These are phyloP conservation scores for Nasonia longicornis DNA, from an alignment of 1,140 invertebrate genomes.

Conservation along the genomic window DNA sequence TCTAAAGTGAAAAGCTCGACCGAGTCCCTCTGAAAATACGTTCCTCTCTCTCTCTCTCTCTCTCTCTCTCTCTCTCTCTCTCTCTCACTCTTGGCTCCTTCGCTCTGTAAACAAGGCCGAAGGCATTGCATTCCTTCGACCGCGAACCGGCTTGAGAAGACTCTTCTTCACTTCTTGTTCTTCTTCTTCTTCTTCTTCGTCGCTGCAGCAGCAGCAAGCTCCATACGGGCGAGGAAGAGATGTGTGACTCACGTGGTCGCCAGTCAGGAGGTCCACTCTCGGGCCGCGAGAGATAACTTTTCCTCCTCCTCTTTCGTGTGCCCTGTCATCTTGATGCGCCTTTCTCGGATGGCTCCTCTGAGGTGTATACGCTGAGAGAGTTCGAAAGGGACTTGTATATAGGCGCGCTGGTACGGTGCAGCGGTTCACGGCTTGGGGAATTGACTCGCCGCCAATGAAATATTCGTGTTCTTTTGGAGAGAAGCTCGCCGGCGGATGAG, in stretches of 20 bases:
- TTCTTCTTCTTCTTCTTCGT: conserved; percentile 1
- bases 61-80: neutral
- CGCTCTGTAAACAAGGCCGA: conserved; percentile 46
- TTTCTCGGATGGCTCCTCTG: neutral
- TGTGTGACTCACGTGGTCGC: conserved; percentile 39
- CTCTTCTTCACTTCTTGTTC: neutral
- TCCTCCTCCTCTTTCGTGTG: conserved; percentile 2
- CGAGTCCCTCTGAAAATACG: neutral
- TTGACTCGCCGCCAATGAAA: conserved; percentile 10
- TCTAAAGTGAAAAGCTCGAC: conserved; percentile 2
- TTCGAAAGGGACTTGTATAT: conserved; percentile 1
- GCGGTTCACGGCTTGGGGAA: neutral
- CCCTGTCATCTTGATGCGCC: neutral
- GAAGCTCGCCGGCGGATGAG: neutral
- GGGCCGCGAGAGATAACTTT: conserved; percentile 18
- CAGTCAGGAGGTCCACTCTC: conserved; percentile 22
- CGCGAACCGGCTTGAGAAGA: conserved; percentile 37
- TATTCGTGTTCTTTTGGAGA: conserved; percentile 15
- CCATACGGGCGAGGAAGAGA: conserved; percentile 8
- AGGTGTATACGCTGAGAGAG: neutral
- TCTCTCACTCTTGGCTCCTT: neutral
- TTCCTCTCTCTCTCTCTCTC: neutral
- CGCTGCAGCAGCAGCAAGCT: neutral
- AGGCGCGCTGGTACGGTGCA: neutral
- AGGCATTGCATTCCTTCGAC: conserved; percentile 45